Evolutionary conservation across 2,113 vertebrate genomes (phyloP).

Genomic region (Psittacara wagleri): DNA sequence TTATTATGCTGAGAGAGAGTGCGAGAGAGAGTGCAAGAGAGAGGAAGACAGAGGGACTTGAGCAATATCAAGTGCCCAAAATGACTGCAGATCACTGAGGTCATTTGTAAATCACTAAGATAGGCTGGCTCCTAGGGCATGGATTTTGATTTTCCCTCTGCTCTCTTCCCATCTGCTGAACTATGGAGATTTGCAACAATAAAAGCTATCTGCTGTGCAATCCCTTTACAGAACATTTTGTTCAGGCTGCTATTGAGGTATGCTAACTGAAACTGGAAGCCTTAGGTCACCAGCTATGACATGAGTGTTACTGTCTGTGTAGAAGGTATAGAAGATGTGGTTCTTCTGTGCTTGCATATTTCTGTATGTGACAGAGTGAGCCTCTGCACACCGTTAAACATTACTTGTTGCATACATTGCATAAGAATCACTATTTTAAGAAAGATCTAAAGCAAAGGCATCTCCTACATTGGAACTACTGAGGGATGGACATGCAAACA

Average conservation of each 20-base stretch:
- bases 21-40: background rate
- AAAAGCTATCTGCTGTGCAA: background rate
- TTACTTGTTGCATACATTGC: background rate
- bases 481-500: background rate
- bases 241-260: background rate
- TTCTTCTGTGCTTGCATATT: background rate
- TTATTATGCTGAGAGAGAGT: background rate
- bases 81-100: background rate
- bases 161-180: background rate
- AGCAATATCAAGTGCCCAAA: background rate
- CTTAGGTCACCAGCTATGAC: background rate
- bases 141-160: slow-evolving; percentile 15
- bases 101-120: background rate
- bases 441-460: background rate
- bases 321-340: background rate
- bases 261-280: background rate
- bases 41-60: background rate
- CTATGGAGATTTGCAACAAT: background rate
- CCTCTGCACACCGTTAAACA: background rate
- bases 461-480: background rate
- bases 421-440: background rate
- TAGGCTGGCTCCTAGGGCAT: background rate
- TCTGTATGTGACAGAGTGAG: background rate
- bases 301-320: background rate
- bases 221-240: background rate